Evolutionary conservation across 2,113 vertebrate genomes (phyloP), one percentile per base, ranked within the genome.

Genomic region (Scytalopus superciliaris): DNA sequence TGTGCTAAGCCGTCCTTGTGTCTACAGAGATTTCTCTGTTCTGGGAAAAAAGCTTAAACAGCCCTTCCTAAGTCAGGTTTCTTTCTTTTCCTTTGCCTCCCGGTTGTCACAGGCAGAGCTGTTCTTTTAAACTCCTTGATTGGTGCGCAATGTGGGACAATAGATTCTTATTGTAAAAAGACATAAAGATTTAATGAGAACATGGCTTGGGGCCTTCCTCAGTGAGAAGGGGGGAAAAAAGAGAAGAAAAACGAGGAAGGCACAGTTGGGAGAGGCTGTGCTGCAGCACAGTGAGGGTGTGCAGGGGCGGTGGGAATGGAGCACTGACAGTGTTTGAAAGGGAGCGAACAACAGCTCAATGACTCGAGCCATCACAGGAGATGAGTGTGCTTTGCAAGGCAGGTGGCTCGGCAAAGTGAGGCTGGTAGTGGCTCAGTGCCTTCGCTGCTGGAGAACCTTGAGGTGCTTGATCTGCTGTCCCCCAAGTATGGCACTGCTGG

Each of bases 151-250:
- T 97, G 83, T 89, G 92, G 96, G 87, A 97, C 84, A 93, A 96
- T 95, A 96, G 91, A 74, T 84, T 92, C 89, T 60, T 95, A 84
- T 94, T 96, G 94, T 91, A 89, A 90, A 96, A 95, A 93, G 66
- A 73, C 77, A 93, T 97, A 95, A 97, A 97, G 91, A 94, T 97
- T 97, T 96, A 97, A 97, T 96, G 95, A 96, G 87, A 96, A 96
- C 94, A 88, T 92, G 87, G 88, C 95, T 98, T 87, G 68, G 70
- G 95, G 96, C 92, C 84, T 97, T 96, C 90, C 91, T 97, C 68
- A 68, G 15, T 53, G 67, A 52, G 72, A 59, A 56, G 19, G 30
- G 2, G 12, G 30, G 28, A 7, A 0, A 0, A 93, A 93, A 87
- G 21, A 17, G 37, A 45, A 81, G 28, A 3, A 40, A 74, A 73